These are phyloP conservation scores for Poecile atricapillus DNA, from an alignment of 2,113 vertebrate species.

Conservation along the genomic window DNA sequence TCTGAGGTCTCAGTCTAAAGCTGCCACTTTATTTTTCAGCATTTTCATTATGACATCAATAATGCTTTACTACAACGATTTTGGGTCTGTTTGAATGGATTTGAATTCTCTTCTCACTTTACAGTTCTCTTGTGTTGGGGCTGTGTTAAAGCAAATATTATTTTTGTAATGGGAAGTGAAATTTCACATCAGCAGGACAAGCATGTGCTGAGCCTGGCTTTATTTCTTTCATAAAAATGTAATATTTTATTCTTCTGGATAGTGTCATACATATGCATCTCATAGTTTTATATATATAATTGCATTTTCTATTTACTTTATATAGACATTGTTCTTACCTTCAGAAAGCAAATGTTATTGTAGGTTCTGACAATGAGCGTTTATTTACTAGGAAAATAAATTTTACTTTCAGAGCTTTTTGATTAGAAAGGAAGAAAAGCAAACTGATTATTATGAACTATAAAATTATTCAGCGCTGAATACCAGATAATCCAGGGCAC, in stretches of 20 bases:
- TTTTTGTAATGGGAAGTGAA: neutral
- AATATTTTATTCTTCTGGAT: neutral
- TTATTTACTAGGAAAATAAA: neutral
- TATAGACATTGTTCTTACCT: neutral
- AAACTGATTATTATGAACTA: neutral
- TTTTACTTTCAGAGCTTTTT: neutral
- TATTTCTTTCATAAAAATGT: neutral
- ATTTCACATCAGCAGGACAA: neutral
- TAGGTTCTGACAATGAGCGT: neutral
- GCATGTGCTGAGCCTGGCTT: neutral
- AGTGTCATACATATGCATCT: no score
- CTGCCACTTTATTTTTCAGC: neutral
- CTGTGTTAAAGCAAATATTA: neutral
- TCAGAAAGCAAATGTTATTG: neutral
- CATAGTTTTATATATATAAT: neutral
- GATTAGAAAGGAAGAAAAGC: neutral
- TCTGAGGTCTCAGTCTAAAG: neutral
- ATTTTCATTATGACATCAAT: neutral
- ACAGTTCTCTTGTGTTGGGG: neutral
- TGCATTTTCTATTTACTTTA: neutral
- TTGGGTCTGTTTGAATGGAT: neutral
- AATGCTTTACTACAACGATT: neutral
- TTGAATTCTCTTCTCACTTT: neutral
- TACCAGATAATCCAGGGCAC: neutral
- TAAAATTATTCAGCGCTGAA: neutral